Evolutionary conservation across 2,888 invertebrate genomes (phyloP), one percentile per base, ranked within the genome.

Genomic region (Melikaiella ostensackeni): DNA sequence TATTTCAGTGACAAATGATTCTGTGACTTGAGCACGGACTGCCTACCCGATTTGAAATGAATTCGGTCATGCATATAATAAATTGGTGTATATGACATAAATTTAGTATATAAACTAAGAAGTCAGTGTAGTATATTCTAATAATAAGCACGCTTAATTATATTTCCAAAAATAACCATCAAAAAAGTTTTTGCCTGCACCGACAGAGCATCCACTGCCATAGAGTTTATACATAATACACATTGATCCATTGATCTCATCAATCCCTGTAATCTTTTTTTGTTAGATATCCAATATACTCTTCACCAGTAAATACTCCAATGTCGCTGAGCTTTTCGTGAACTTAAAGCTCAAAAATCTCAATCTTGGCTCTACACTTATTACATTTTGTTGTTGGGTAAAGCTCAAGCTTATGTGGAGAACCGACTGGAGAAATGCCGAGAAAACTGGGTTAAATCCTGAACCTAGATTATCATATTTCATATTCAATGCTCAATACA

Each of bases 391-490:
- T 24, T 21, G 21, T 24, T 11, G 24, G 21, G 57, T 57, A 13
- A 59, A 24, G 59, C 59, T 59, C 16, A 24, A 59, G 27, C 59
- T 59, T 27, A 59, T 59, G 24, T 13, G 27, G 16, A 59, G 59
- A 21, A 24, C 7, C 5, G 59, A 27, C 27, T 55, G 24, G 59
- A 27, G 16, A 5, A 59, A 59, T 59, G 16, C 27, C 27, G 16
- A 59, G 13, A 59, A 59, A 59, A 27, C 27, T 27, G 27, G 59
- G 7, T 27, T 59, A 13, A 27, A 59, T 16, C 27, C 59, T 24
- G 6, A 59, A 27, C 57, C 59, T 59, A 59, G 13, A 59, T 59
- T 27, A 55, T 55, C 55, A 59, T 27, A 27, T 59, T 59, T 24
- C 5, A 13, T 13, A 59, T 24, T 59, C 16, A 59, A 27, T 16